These are phyloP conservation scores for Liodrosophila aerea DNA, from an alignment of 2,888 invertebrate species.

Conservation along the genomic window DNA sequence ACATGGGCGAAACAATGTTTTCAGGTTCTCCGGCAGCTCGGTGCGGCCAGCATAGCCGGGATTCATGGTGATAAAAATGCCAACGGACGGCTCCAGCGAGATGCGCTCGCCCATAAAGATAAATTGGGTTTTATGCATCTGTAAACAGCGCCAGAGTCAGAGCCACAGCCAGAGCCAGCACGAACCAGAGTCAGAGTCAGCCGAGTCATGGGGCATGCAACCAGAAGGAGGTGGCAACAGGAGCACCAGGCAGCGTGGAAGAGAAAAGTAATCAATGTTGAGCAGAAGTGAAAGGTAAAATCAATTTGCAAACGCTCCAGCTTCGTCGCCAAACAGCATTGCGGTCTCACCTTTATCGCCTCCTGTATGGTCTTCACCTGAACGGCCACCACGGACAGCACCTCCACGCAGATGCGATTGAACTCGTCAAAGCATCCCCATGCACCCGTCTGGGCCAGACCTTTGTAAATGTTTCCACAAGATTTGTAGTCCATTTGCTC, in stretches of 20 bases:
- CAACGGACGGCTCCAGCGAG: conserved; percentile 89
- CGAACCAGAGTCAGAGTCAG: conserved; percentile 17
- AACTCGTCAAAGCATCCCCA: conserved; percentile 99
- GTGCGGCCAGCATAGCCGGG: conserved; percentile 97
- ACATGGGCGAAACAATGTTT: conserved; percentile 88
- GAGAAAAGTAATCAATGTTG: conserved; percentile 73
- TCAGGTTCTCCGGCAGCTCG: conserved; percentile 91
- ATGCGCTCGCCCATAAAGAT: conserved; percentile 94
- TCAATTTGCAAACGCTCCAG: conserved; percentile 66
- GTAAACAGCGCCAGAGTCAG: conserved; percentile 46
- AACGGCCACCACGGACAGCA: conserved; percentile 97
- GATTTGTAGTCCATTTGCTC: conserved; percentile 99
- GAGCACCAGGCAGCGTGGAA: conserved; percentile 8
- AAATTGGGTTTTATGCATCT: conserved; percentile 89
- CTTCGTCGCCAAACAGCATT: conserved; percentile 22
- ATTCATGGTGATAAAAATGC: conserved; percentile 98
- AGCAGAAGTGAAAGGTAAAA: conserved; percentile 60
- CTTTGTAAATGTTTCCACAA: conserved; percentile 97
- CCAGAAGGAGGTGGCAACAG: not conserved
- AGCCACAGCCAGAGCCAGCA: conserved; percentile 13
- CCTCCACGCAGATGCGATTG: conserved; percentile 98
- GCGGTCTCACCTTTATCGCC: conserved; percentile 88
- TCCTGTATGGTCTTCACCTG: conserved; percentile 95
- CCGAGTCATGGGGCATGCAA: conserved; percentile 17
- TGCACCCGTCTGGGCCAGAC: conserved; percentile 95